Evolutionary conservation across 2,113 vertebrate species (phyloP), one percentile per base, ranked within the genome.

Genomic region (Pipra filicauda): DNA sequence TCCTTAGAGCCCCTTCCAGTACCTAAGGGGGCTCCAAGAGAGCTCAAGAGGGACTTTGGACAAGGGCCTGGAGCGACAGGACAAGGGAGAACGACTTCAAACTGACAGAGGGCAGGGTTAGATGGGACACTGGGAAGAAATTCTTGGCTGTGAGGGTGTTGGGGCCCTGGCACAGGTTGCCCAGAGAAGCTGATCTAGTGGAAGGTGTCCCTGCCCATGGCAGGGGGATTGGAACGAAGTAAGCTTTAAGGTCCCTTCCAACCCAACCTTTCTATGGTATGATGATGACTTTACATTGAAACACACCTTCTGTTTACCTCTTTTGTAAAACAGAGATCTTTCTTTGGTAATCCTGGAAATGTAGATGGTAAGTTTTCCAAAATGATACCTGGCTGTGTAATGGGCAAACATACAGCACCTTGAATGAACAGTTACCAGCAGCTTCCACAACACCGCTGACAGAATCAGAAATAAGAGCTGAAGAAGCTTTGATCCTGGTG

Each of bases 271-370:
- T 33, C 30, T 44, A 44, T 33, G 20, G 22, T 65, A 23, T 44
- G 20, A 33, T 28, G 9, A 22, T 31, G 23, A n/a, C 6, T 72
- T 85, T 18, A 41, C 9, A 7, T 20, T 20, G 52, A 78, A 74
- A 27, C 8, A 27, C 0, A 0, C 35, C 30, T 75, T 66, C n/a
- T 62, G 5, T n/a, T 65, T 61, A 15, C 4, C 41, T 8, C 15
- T 65, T 65, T 44, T 51, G 24, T 49, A 35, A 65, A 44, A 12
- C 5, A 59, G 13, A 8, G 8, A 7, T 19, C 8, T 14, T 9
- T 59, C 39, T 37, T 82, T 65, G 33, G 13, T 49, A 57, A 52
- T 55, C 22, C 21, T 35, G 6, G 26, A 6, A 16, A 21, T 10
- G 19, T 28, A 73, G 39, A 44, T 12, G 49, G 8, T 3, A 9